Percentiles rank a stretch among this genome's conserved stretches.
These are phyloP conservation scores for Chunga burmeisteri DNA, from an alignment of 2,113 vertebrate genomes.

Conservation along the genomic window DNA sequence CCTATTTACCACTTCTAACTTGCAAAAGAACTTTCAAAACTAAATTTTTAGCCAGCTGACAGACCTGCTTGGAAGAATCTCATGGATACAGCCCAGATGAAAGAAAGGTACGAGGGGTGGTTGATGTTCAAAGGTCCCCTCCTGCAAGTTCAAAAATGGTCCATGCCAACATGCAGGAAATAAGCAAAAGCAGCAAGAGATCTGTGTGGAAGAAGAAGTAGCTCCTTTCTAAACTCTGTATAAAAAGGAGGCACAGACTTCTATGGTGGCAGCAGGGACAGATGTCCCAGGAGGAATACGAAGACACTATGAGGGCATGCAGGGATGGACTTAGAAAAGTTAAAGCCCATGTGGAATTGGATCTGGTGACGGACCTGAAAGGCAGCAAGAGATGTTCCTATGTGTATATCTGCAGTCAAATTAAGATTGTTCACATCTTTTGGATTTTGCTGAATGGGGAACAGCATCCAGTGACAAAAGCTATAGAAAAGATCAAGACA, in stretches of 20 bases:
- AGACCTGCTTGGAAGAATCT: neutral
- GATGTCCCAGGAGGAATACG: neutral
- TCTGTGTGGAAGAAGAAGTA: neutral
- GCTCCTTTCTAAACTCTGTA: neutral
- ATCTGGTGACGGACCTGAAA: neutral
- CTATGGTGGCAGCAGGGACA: neutral
- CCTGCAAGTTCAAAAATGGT: neutral
- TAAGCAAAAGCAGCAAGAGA: neutral
- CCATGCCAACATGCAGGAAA: neutral
- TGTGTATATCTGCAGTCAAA: neutral
- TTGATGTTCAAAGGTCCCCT: neutral
- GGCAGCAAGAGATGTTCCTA: neutral
- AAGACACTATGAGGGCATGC: neutral
- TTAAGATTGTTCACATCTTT: neutral
- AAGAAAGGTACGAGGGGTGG: neutral
- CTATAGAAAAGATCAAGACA: neutral
- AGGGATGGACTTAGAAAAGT: neutral
- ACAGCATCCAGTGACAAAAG: neutral
- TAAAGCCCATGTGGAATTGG: neutral
- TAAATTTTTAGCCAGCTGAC: neutral
- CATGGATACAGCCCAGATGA: fast-evolving
- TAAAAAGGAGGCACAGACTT: neutral
- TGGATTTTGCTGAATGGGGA: neutral
- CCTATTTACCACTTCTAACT: neutral
- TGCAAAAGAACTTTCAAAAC: neutral